Base-by-base conservation (phyloP, 2,888 invertebrate genomes). In the Molorchus minor region DNA sequence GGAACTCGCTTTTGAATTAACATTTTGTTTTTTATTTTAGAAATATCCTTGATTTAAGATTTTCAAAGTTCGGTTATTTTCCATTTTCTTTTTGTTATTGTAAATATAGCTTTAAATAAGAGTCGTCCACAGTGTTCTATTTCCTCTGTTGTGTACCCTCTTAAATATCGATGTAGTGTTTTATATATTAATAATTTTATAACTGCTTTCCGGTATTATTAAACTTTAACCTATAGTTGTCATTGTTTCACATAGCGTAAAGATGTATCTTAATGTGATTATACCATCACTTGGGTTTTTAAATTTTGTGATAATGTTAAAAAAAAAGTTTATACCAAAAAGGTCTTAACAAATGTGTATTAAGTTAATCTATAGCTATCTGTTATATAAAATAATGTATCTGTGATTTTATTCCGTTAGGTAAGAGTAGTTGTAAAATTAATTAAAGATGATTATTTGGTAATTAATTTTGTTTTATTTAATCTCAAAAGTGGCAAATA, bases 321-420 rank as follows among this genome's bases (percentile, higher is more conserved):
- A 40, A 44, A 44, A 43, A 38, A 54, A 20, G 35, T 54, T 43
- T 51, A 30, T 61, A 35, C 38, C 38, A 45, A 51, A n/a, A 55
- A 40, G 52, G 51, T 44, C 20, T 7, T 38, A 35, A 17, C 13
- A 40, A 36, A 45, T 30, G 40, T 36, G 15, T 51, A 51, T 35
- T 55, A 51, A 57, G 56, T 55, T 41, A 52, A 52, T 36, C 46
- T 45, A 19, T 61, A 58, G 55, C 33, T 63, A 61, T 62, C 63
- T 63, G 65, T 65, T 63, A 72, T 74, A 78, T 76, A n/a, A n/a
- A 78, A 78, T 78, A 79, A 79, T 77, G 73, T 78, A 78, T 79
- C 79, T 79, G 79, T 79, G 79, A 79, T 79, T 79, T 79, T 77
- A 76, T 77, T 77, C 75, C 66, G 74, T 73, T 77, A 74, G 72